Evolutionary conservation across 1,140 invertebrate species (phyloP), one percentile per base, ranked within the genome.

Genomic region (Hyles vespertilio): DNA sequence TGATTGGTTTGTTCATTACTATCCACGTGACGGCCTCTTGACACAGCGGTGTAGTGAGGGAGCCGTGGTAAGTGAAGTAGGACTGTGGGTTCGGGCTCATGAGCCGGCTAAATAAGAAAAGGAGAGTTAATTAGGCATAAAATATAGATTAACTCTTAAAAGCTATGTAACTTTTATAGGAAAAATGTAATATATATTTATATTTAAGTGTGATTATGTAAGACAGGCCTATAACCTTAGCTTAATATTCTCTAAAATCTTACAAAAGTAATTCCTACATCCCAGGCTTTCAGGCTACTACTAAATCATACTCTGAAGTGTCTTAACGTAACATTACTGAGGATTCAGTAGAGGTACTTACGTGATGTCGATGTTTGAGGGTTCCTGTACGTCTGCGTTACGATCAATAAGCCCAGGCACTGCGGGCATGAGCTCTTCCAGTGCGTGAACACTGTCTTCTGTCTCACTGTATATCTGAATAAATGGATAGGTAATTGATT

Each of bases 11-110:
- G 53, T 90, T 84, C 72, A 92, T 90, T 3, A 94, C 87, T 10
- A 92, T 92, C 93, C 93, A 94, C 0, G 89, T 90, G 59, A 94
- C 93, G 11, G 89, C 89, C 62, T 94, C 92, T 56, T 91, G 88
- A 70, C 93, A 94, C 0, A 80, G 75, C 0, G 93, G 93, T 0
- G 93, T 93, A 4, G 93, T 94, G 33, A 94, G 79, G 0, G 92
- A 93, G 0, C 93, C 93, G 54, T 90, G 77, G 81, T 94, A 94
- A 2, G 91, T 89, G 79, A 89, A 93, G 67, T 78, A 87, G 0
- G 78, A 79, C 33, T 87, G 81, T 8, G 72, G 71, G 0, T 81
- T 64, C 4, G 75, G 73, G 45, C 82, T 84, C 33, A 87, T 61
- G 3, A 87, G 63, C 3, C 78, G 72, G 40, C 85, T 87, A 1